A percentile compares a stretch with the other conserved stretches of the same genome.
Conservation (phyloP, 2,797 vertebrate species). For the Falco berigora region DNA sequence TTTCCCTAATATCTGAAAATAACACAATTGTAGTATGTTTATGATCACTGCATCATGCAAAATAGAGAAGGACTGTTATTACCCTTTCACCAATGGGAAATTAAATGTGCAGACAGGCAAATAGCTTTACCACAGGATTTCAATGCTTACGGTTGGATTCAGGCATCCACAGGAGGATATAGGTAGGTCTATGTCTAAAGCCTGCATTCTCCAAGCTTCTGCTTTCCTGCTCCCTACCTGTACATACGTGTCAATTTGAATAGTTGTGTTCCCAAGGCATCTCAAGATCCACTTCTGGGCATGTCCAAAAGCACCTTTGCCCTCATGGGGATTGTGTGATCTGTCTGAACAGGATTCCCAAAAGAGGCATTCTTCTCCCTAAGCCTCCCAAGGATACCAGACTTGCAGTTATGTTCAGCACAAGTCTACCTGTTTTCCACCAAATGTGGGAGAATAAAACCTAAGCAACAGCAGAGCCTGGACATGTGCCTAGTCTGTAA, state of each 20-base stretch:
- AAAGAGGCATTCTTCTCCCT: background rate
- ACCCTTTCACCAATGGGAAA: background rate
- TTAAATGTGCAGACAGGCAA: background rate
- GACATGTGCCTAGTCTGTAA: background rate
- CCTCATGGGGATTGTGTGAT: background rate
- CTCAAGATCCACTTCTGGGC: background rate
- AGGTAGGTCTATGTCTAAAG: background rate
- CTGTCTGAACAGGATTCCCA: background rate
- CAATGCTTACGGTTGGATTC: background rate
- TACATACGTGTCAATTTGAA: background rate
- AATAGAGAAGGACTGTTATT: background rate
- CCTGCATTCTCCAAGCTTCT: background rate
- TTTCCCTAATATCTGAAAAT: background rate
- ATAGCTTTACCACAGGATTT: background rate
- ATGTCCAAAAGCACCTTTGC: background rate
- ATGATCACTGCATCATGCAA: background rate
- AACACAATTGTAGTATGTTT: background rate
- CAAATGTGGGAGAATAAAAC: background rate
- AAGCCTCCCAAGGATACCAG: background rate
- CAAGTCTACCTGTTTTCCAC: background rate
- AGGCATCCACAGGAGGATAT: background rate
- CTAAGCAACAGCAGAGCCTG: background rate
- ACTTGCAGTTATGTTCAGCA: background rate
- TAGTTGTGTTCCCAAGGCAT: background rate
- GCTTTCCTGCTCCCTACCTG: background rate